These are phyloP conservation scores for Mythimna impura DNA, from an alignment of 2,888 invertebrate species.

Conservation along the genomic window DNA sequence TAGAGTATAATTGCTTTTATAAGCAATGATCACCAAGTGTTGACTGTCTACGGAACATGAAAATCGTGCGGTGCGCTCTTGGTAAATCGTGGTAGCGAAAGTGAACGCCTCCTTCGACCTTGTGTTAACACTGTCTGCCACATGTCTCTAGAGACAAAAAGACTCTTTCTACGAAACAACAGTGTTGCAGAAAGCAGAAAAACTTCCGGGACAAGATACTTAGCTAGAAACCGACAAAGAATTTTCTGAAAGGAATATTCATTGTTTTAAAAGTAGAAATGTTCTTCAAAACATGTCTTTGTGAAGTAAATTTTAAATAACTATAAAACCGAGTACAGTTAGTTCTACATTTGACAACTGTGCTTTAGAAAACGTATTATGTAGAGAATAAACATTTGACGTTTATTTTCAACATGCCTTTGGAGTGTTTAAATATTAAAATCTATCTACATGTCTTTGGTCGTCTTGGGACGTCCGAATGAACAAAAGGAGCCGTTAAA, in stretches of 20 bases:
- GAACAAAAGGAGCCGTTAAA: no score
- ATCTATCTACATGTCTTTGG: not conserved
- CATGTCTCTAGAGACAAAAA: slow-evolving; percentile 47
- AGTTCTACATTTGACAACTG: slow-evolving; percentile 17
- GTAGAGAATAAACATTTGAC: slow-evolving; percentile 30
- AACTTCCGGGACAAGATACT: slow-evolving; percentile 13
- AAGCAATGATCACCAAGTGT: slow-evolving; percentile 68
- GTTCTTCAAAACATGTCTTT: slow-evolving; percentile 27
- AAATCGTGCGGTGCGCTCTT: slow-evolving; percentile 72
- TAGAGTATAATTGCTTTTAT: slow-evolving; percentile 69
- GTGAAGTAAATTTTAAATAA: slow-evolving; percentile 28
- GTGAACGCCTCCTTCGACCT: slow-evolving; percentile 83
- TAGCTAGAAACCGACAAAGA: slow-evolving; percentile 14
- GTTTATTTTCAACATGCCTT: slow-evolving; percentile 33
- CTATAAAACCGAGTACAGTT: slow-evolving; percentile 26
- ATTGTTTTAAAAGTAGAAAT: slow-evolving; percentile 36
- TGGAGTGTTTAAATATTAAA: slow-evolving; percentile 16
- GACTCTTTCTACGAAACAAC: slow-evolving; percentile 26
- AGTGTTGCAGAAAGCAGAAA: slow-evolving; percentile 37
- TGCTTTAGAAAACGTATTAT: slow-evolving; percentile 27
- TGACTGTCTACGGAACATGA: slow-evolving; percentile 64
- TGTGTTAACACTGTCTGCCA: slow-evolving; percentile 70
- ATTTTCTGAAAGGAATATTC: slow-evolving; percentile 22
- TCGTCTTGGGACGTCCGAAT: no score
- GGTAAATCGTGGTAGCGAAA: slow-evolving; percentile 80